phyloP scores from a whole-genome alignment of 2,113 vertebrate genomes.

The Lathamus discolor region DNA sequence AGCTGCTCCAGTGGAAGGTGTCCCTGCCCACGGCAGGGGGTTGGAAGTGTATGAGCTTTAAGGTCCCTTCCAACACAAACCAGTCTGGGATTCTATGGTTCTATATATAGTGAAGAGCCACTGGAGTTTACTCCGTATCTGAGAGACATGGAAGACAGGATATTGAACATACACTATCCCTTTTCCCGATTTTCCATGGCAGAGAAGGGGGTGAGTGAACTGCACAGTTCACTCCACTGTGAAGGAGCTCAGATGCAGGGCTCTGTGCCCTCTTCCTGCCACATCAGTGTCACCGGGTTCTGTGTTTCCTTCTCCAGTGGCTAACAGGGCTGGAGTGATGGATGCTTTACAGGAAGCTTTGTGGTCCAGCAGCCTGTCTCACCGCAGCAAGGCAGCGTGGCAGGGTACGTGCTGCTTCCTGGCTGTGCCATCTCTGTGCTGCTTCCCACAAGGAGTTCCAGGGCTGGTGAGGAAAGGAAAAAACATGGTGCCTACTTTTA shows the following conservation, averaged over 20 bases:
- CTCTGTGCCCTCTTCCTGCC: neutral
- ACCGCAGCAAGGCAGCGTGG: constrained; percentile 77
- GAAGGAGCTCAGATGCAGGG: neutral
- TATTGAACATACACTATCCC: neutral
- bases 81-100: neutral
- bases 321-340: constrained; percentile 80
- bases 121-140: neutral
- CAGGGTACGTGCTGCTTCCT: constrained; percentile 64
- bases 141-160: neutral
- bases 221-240: fast-evolving
- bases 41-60: neutral
- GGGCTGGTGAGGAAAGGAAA: neutral
- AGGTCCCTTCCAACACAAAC: neutral
- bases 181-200: neutral
- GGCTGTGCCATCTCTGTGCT: neutral
- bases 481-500: neutral
- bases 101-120: neutral
- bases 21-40: no score
- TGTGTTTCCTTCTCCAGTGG: constrained; percentile 69
- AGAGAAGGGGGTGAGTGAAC: neutral
- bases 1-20: neutral
- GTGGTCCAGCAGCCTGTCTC: constrained; percentile 82
- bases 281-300: neutral
- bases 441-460: neutral
- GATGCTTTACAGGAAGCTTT: constrained; percentile 81